phyloP scores from a whole-genome alignment of 2,113 vertebrate genomes.

The Dendrocopos noguchii region DNA sequence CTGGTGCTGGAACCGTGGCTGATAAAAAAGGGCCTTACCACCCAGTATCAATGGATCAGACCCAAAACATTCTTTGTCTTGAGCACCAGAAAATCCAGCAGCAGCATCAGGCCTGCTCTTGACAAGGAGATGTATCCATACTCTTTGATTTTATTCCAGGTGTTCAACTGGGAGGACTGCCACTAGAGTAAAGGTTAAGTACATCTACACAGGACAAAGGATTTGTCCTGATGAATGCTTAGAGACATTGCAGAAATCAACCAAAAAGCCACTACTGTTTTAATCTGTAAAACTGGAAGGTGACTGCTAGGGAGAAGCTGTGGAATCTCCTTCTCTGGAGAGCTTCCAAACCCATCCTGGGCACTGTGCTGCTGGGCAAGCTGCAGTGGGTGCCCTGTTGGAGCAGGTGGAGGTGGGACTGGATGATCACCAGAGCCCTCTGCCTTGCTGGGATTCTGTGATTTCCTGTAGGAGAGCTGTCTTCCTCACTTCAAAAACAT shows the following conservation, averaged over 20 bases:
- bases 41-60: background rate
- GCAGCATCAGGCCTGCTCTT: background rate
- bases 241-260: background rate
- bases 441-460: too few species aligned
- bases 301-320: too few species aligned
- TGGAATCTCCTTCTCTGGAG: too few species aligned
- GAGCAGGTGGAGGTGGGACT: too few species aligned
- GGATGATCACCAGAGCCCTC: too few species aligned
- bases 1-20: background rate
- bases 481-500: too few species aligned
- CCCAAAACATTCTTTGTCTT: background rate
- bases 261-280: background rate
- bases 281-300: background rate
- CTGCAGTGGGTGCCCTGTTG: too few species aligned
- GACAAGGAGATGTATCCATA: too few species aligned
- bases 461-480: too few species aligned
- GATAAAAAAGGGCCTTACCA: background rate
- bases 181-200: too few species aligned
- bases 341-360: too few species aligned
- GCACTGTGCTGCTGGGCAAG: too few species aligned
- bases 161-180: background rate
- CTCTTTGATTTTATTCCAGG: background rate
- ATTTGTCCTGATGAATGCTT: background rate
- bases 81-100: background rate
- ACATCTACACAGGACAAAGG: rapidly evolving